Percentiles rank a stretch among this genome's conserved stretches.
phyloP scores from a whole-genome alignment of 2,888 invertebrate genomes.

The Dryadula phaetusa region DNA sequence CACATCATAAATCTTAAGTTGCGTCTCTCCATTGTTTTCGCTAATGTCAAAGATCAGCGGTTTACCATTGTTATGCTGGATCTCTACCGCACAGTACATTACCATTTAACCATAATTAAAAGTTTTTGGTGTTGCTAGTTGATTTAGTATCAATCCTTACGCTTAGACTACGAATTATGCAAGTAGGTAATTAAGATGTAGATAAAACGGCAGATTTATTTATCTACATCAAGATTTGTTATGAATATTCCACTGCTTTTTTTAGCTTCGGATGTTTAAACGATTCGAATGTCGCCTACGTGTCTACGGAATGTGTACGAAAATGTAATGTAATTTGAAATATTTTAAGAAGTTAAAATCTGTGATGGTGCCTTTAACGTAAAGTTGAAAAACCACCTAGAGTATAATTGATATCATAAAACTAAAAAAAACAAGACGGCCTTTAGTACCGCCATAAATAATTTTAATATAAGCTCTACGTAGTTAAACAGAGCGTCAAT shows the following conservation, averaged over 20 bases:
- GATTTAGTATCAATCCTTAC: slow-evolving; percentile 14
- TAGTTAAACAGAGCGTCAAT: slow-evolving; percentile 46
- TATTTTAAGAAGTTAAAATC: slow-evolving; percentile 7
- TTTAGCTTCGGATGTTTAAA: slow-evolving; percentile 6
- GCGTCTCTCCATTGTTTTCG: slow-evolving; percentile 76
- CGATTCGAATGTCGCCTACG: slow-evolving; percentile 17
- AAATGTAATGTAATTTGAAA: slow-evolving; percentile 11
- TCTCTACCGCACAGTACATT: slow-evolving; percentile 52
- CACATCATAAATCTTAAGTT: slow-evolving; percentile 59
- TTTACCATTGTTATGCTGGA: slow-evolving; percentile 74
- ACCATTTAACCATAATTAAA: slow-evolving; percentile 44
- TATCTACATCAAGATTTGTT: slow-evolving; percentile 12
- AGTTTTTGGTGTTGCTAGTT: slow-evolving; percentile 25
- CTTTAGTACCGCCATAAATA: slow-evolving; percentile 42
- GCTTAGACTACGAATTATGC: slow-evolving; percentile 4
- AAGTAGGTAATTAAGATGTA: slow-evolving; percentile 13
- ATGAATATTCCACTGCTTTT: slow-evolving; percentile 10
- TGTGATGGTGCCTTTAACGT: not conserved
- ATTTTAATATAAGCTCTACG: slow-evolving; percentile 45
- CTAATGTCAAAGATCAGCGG: slow-evolving; percentile 82
- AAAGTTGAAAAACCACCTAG: slow-evolving; percentile 22
- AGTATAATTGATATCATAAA: slow-evolving; percentile 31
- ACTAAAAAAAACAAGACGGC: slow-evolving; percentile 34
- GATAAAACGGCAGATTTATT: slow-evolving; percentile 11
- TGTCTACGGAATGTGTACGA: slow-evolving; percentile 23